These are phyloP conservation scores for Pachycephus smyrnensis DNA, from an alignment of 2,888 invertebrate genomes.

Conservation along the genomic window DNA sequence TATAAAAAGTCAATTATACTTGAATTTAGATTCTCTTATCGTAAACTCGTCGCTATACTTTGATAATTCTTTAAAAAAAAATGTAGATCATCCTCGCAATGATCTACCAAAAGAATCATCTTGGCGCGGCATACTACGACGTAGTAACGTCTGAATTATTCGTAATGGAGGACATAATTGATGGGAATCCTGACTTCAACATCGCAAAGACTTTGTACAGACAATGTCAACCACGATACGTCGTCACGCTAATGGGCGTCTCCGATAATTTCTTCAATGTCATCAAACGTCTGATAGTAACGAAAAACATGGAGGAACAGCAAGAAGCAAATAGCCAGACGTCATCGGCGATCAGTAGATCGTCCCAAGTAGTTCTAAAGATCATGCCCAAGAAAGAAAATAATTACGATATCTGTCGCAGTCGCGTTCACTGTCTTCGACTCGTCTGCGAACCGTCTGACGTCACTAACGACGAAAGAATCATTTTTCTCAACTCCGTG, in stretches of 20 bases:
- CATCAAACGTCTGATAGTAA: slow-evolving; percentile 66
- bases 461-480: slow-evolving; percentile 70
- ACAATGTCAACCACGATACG: slow-evolving; percentile 72
- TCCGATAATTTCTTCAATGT: slow-evolving; percentile 69
- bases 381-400: slow-evolving; percentile 73
- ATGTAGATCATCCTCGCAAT: slow-evolving; percentile 73
- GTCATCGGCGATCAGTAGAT: slow-evolving; percentile 40
- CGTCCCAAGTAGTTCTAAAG: slow-evolving; percentile 69
- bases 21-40: neutral
- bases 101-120: slow-evolving; percentile 74
- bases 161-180: slow-evolving; percentile 77
- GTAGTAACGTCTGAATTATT: slow-evolving; percentile 75
- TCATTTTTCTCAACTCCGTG: slow-evolving; percentile 72
- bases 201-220: slow-evolving; percentile 72
- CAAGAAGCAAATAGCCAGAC: slow-evolving; percentile 56
- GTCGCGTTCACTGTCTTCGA: slow-evolving; percentile 70
- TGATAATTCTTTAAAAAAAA: neutral
- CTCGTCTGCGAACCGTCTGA: slow-evolving; percentile 71
- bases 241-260: slow-evolving; percentile 70
- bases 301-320: slow-evolving; percentile 36
- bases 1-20: neutral
- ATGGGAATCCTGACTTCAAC: slow-evolving; percentile 74
- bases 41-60: neutral
- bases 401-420: slow-evolving; percentile 71
- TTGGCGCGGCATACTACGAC: slow-evolving; percentile 83